Evolutionary conservation across 2,888 invertebrate species (phyloP).

Genomic region (Agapostemon virescens): DNA sequence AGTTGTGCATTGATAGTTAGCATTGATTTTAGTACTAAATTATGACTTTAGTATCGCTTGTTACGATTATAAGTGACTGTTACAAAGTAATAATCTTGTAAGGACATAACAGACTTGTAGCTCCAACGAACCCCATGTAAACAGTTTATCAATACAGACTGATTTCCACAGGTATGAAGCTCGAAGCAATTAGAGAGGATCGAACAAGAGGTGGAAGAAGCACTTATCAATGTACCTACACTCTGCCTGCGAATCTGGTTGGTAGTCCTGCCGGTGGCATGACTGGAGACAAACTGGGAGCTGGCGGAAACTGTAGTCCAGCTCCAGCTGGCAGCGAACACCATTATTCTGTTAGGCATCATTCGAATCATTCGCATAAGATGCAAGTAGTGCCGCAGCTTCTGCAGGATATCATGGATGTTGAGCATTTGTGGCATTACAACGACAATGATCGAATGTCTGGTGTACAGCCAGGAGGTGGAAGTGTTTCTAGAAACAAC

Average conservation of each 20-base stretch:
- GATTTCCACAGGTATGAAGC: slow-evolving; percentile 86
- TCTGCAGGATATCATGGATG: slow-evolving; percentile 95
- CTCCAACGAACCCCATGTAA: not conserved
- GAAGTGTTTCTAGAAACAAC: slow-evolving; percentile 35
- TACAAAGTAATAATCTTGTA: not conserved
- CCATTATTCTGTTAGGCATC: slow-evolving; percentile 77
- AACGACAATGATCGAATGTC: slow-evolving; percentile 89
- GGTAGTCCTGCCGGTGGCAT: slow-evolving; percentile 82
- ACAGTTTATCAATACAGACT: not conserved
- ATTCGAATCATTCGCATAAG: slow-evolving; percentile 78
- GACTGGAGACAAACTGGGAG: slow-evolving; percentile 79
- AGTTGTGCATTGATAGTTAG: too few relatives aligned
- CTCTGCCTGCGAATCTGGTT: slow-evolving; percentile 85
- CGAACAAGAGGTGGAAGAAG: slow-evolving; percentile 96
- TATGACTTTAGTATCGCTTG: not conserved
- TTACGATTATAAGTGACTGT: not conserved
- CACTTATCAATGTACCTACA: slow-evolving; percentile 97
- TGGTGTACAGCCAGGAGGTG: slow-evolving; percentile 73
- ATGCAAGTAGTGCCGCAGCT: slow-evolving; percentile 78
- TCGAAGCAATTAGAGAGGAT: slow-evolving; percentile 98
- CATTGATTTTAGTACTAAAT: not conserved
- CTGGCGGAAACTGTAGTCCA: slow-evolving; percentile 76
- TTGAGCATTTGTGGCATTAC: slow-evolving; percentile 97
- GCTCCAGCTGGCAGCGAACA: slow-evolving; percentile 77
- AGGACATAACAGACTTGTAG: not conserved